A percentile compares a stretch with the other conserved stretches of the same genome.
Conservation (phyloP, 2,888 invertebrate species). For the Lithophane leautieri region DNA sequence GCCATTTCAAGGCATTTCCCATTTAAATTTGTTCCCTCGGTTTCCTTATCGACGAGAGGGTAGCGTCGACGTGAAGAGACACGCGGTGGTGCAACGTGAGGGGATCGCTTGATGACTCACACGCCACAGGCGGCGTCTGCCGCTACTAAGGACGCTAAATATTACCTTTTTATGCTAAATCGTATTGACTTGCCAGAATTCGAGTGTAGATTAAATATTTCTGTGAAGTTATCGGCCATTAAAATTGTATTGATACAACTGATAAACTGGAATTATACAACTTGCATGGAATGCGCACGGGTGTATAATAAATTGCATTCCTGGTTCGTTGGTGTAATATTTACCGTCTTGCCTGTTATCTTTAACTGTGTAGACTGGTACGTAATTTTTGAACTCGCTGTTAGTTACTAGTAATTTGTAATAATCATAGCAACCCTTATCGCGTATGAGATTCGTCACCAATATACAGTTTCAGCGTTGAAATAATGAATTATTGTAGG, state of each 20-base stretch:
- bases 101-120: constrained; percentile 74
- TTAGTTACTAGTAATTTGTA: not conserved
- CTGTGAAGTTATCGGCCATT: constrained; percentile 27
- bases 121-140: constrained; percentile 56
- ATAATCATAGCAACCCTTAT: not conserved
- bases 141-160: constrained; percentile 50
- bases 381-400: not conserved
- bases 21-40: constrained; percentile 87
- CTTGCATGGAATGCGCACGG: constrained; percentile 7
- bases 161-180: constrained; percentile 64
- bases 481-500: not conserved
- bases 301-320: constrained; percentile 34
- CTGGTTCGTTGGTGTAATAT: constrained; percentile 1
- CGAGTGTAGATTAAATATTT: constrained; percentile 55
- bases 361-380: not conserved
- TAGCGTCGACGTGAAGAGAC: constrained; percentile 68
- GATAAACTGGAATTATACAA: constrained; percentile 32
- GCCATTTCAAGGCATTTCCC: constrained; percentile 89
- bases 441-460: not conserved
- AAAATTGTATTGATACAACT: constrained; percentile 27
- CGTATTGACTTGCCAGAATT: constrained; percentile 42
- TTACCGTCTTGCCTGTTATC: not conserved
- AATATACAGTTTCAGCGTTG: not conserved
- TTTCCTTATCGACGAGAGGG: constrained; percentile 83
- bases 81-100: constrained; percentile 70